These are phyloP conservation scores for Megastigmus dorsalis DNA, from an alignment of 2,888 invertebrate species.

Conservation along the genomic window DNA sequence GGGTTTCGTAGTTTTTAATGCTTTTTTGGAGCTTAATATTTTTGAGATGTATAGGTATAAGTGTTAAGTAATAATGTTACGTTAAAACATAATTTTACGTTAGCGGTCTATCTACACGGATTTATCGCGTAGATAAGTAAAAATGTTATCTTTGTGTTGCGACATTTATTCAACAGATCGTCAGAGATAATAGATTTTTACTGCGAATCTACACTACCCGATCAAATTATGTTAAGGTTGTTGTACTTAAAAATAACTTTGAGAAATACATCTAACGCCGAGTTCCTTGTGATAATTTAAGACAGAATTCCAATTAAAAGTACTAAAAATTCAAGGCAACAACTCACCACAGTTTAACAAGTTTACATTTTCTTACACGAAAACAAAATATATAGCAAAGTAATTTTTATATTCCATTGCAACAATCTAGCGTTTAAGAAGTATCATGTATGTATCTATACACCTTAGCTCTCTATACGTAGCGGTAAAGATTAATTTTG, in stretches of 20 bases:
- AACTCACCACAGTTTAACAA: too few species aligned
- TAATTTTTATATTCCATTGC: background rate
- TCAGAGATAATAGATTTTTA: slow-evolving; percentile 2
- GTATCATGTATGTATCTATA: background rate
- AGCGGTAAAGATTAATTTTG: too few species aligned
- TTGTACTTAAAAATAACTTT: slow-evolving; percentile 36
- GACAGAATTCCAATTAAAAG: background rate
- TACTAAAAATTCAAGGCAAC: background rate
- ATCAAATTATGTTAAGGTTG: slow-evolving; percentile 28
- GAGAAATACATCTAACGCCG: background rate
- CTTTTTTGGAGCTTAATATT: too few species aligned
- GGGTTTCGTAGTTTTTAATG: too few species aligned
- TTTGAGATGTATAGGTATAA: background rate
- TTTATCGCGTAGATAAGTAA: background rate
- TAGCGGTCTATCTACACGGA: background rate
- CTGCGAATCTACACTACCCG: background rate
- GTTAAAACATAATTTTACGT: background rate
- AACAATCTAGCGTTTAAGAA: background rate
- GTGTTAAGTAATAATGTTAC: background rate
- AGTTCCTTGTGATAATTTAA: slow-evolving; percentile 20
- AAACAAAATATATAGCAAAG: too few species aligned
- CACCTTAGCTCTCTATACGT: too few species aligned
- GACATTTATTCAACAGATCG: background rate
- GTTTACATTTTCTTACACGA: too few species aligned
- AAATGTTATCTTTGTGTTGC: slow-evolving; percentile 1